These are phyloP conservation scores for Anguilla rostrata DNA, from an alignment of 2,113 vertebrate species.

Conservation along the genomic window DNA sequence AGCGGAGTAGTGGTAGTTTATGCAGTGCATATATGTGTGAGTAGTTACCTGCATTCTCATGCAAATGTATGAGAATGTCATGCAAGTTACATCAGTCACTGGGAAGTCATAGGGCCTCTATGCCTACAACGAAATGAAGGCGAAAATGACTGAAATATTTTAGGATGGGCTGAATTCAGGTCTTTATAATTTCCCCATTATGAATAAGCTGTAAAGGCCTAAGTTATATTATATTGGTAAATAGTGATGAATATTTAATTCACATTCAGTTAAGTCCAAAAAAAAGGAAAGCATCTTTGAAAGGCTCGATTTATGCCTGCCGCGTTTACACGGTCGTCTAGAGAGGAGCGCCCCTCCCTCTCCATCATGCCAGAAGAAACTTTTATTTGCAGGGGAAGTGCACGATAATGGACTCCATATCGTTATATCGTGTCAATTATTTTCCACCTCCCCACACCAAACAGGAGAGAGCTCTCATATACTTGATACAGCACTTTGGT, in stretches of 20 bases:
- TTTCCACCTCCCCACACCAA: background rate
- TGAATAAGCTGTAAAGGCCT: background rate
- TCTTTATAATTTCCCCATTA: background rate
- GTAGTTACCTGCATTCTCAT: background rate
- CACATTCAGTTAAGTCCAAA: background rate
- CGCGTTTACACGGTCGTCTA: background rate
- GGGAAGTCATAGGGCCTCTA: background rate
- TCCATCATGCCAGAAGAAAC: background rate
- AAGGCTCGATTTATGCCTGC: background rate
- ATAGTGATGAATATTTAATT: background rate
- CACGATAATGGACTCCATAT: background rate
- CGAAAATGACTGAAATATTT: background rate
- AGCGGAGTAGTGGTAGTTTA: no score
- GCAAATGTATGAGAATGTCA: background rate
- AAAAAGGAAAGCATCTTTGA: background rate
- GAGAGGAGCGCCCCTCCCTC: background rate
- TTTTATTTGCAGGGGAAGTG: background rate
- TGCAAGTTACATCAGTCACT: background rate
- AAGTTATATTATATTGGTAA: background rate
- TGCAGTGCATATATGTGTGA: background rate
- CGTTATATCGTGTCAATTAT: background rate
- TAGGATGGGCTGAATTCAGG: background rate
- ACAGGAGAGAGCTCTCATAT: background rate
- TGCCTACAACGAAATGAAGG: background rate
- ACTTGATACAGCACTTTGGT: background rate